Base-by-base conservation (phyloP, 2,113 vertebrate species). In the Stigmatopora nigra region DNA sequence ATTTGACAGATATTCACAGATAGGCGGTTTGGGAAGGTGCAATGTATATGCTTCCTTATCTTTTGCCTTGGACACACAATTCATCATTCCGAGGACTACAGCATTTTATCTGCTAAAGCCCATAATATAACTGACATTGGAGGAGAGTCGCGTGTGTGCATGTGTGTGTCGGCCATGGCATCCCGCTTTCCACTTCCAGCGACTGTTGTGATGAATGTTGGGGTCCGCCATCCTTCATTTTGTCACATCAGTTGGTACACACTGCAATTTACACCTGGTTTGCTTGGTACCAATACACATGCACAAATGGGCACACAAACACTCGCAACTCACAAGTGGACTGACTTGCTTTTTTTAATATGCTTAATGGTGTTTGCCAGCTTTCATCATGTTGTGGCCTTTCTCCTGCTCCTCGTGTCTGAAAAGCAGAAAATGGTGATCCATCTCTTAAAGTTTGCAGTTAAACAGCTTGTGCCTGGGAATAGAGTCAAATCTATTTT, bases 81-180 rank as follows among this genome's bases (percentile, higher is more conserved):
- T 92, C 91, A 87, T 92, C 91, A 94, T 92, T 89, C 82, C 85
- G 83, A 82, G 89, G 90, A 89, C 92, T 82, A 68, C 91, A 92
- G 90, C 86, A 84, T 84, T 90, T 89, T 90, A 71, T 91, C 86
- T 87, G 90, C 90, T 88, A 84, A 93, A 91, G 89, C 90, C 79
- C 60, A 88, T 90, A 92, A 90, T 93, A 91, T 88, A 92, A 91
- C 86, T 91, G 88, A 92, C 91, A 90, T 78, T 89, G 89, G 84
- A 84, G 78, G 80, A 79, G 85, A 85, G 69, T 86, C 75, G 69
- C 78, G 68, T 15, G 36, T 47, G 62, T 68, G 38, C 16, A 46
- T 59, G 55, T 64, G 71, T 74, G 70, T 44, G 35, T 61, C 49
- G 58, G n/a, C 57, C n/a, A 61, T 7, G 3, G 38, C 38, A 61